Evolutionary conservation across 2,888 invertebrate species (phyloP).

Genomic region (Notodonta ziczac): DNA sequence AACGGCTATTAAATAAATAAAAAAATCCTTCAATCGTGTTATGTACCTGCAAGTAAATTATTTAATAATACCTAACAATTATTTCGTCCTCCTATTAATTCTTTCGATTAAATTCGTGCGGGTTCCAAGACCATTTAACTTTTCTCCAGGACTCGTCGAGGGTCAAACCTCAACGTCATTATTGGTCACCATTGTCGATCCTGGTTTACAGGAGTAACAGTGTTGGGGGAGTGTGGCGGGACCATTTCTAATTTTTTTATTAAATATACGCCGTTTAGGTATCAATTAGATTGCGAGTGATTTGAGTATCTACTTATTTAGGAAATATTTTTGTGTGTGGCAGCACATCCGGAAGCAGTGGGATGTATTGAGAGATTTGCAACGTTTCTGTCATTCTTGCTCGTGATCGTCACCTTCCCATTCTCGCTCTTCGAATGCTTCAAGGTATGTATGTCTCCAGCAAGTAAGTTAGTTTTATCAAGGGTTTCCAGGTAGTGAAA

Average conservation of each 20-base stretch:
- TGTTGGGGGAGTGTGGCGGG: no score
- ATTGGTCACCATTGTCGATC: no score
- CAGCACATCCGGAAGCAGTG: slow-evolving; percentile 87
- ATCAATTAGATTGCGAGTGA: background rate
- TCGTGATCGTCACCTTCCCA: slow-evolving; percentile 91
- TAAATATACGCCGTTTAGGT: background rate
- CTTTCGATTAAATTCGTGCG: no score
- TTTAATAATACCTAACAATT: background rate
- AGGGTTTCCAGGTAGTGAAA: no score
- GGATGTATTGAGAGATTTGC: slow-evolving; percentile 90
- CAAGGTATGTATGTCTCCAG: slow-evolving; percentile 83
- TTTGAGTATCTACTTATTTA: background rate
- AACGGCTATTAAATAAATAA: background rate
- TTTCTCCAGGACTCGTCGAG: no score
- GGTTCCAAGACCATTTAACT: no score
- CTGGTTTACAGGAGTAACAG: no score
- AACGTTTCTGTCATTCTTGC: slow-evolving; percentile 88
- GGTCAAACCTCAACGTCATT: no score
- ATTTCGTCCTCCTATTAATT: no score
- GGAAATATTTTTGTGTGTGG: slow-evolving; percentile 52
- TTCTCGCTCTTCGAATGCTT: slow-evolving; percentile 94
- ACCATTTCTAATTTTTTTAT: no score
- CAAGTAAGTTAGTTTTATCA: no score
- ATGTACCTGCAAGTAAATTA: background rate
- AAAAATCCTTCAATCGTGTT: background rate